phyloP scores from a whole-genome alignment of 2,888 invertebrate species.

The Volucella inanis region DNA sequence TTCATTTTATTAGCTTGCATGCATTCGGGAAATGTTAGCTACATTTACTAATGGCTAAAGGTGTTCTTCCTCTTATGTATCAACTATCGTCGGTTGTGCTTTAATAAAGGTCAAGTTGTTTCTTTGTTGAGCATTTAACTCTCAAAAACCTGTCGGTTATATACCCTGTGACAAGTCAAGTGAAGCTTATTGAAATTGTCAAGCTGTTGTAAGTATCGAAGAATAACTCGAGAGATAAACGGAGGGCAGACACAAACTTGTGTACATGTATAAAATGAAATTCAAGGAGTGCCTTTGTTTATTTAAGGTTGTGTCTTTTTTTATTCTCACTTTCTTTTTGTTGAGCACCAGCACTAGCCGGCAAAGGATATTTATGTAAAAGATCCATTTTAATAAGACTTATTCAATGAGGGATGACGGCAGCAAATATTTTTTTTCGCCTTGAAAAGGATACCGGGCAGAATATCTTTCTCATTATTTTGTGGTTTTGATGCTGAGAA shows the following conservation, averaged over 20 bases:
- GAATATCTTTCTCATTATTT: conserved; percentile 6
- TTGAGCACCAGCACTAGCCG: conserved; percentile 12
- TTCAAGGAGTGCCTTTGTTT: conserved; percentile 55
- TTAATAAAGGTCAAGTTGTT: conserved; percentile 70
- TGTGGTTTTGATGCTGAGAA: not conserved
- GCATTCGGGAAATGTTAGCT: conserved; percentile 33
- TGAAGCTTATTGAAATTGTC: conserved; percentile 72
- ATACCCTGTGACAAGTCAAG: conserved; percentile 67
- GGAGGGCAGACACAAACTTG: not conserved
- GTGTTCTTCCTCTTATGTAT: not conserved
- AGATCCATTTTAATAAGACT: conserved; percentile 65
- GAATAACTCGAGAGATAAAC: conserved; percentile 15
- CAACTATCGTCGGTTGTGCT: conserved; percentile 12
- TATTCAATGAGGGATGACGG: conserved; percentile 29
- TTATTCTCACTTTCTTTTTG: conserved; percentile 30
- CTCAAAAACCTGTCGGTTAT: conserved; percentile 63
- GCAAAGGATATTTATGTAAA: conserved; percentile 54
- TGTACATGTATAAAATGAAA: not conserved
- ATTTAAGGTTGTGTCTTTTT: conserved; percentile 32
- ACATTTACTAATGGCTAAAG: conserved; percentile 1
- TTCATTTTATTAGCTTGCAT: conserved; percentile 29
- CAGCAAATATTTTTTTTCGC: conserved; percentile 55
- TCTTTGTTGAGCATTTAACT: conserved; percentile 64
- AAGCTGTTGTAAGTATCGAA: conserved; percentile 66
- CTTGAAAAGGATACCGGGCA: conserved; percentile 25